Evolutionary conservation across 1,140 invertebrate species (phyloP).

Genomic region (Drosophila busckii): DNA sequence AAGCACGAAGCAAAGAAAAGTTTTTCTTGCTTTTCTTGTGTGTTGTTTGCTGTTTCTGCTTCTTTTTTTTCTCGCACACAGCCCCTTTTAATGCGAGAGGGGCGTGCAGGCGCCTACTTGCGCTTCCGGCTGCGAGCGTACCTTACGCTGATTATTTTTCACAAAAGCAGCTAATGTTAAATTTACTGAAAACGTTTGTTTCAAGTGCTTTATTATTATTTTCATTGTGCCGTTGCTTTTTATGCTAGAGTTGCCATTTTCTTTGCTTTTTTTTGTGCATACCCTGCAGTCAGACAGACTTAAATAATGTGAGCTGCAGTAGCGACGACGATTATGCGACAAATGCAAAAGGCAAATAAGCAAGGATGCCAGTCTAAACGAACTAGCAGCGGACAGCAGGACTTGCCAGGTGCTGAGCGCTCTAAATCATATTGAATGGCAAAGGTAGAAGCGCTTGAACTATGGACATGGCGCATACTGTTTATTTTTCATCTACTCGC

Average conservation of each 20-base stretch:
- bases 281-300: constrained; percentile 20
- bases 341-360: constrained; percentile 58
- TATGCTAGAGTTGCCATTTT: constrained; percentile 33
- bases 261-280: constrained; percentile 13
- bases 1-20: constrained; percentile 49
- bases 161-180: constrained; percentile 74
- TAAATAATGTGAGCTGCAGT: constrained; percentile 6
- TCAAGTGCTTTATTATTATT: constrained; percentile 76
- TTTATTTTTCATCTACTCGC: constrained; percentile 77
- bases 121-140: constrained; percentile 14
- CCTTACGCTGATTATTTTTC: constrained; percentile 60
- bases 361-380: constrained; percentile 12
- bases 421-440: constrained; percentile 65
- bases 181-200: constrained; percentile 77
- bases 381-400: constrained; percentile 1
- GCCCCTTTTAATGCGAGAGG: constrained; percentile 1
- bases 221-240: constrained; percentile 42
- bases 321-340: constrained; percentile 57
- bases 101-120: constrained; percentile 14
- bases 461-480: constrained; percentile 52
- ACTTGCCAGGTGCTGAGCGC: constrained; percentile 25
- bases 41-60: too few relatives aligned
- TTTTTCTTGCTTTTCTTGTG: too few relatives aligned
- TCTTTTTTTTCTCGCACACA: too few relatives aligned
- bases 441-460: constrained; percentile 6